These are phyloP conservation scores for Chloroceryle amazona DNA, from an alignment of 2,797 vertebrate species.

Conservation along the genomic window DNA sequence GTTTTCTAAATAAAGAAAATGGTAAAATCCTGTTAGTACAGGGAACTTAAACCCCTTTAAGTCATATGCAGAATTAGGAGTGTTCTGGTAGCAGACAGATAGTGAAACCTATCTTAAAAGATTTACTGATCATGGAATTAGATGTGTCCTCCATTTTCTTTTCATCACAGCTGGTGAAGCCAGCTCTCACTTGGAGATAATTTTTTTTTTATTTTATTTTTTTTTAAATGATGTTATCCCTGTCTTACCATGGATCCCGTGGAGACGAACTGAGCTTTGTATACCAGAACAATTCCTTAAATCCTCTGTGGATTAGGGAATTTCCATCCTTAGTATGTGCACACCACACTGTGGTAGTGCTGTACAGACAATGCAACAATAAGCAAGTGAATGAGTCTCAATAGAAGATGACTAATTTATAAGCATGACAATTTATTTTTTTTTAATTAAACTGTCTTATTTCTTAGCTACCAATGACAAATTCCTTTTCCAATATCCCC, in stretches of 20 bases:
- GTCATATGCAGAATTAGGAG: neutral
- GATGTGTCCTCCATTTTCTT: neutral
- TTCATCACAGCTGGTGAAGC: neutral
- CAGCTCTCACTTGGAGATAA: neutral
- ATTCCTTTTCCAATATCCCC: neutral
- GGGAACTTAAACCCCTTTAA: neutral
- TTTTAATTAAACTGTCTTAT: neutral
- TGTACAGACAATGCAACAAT: neutral
- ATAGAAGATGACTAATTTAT: neutral
- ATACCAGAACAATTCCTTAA: neutral
- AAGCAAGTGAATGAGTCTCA: neutral
- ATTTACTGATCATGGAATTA: neutral
- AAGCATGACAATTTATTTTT: neutral
- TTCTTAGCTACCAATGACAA: neutral
- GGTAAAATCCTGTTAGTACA: neutral
- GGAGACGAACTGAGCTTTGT: neutral
- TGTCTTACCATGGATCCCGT: neutral
- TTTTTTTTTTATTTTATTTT: neutral
- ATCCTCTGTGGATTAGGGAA: neutral
- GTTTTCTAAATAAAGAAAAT: neutral
- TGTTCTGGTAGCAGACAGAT: neutral
- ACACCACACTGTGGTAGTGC: constrained; percentile 16
- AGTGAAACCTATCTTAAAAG: neutral
- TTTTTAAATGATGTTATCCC: neutral
- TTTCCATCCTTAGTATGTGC: neutral